Percentiles rank a stretch among this genome's conserved stretches.
Evolutionary conservation across 1,140 invertebrate genomes (phyloP).

Genomic region (Drosophila seguyi): DNA sequence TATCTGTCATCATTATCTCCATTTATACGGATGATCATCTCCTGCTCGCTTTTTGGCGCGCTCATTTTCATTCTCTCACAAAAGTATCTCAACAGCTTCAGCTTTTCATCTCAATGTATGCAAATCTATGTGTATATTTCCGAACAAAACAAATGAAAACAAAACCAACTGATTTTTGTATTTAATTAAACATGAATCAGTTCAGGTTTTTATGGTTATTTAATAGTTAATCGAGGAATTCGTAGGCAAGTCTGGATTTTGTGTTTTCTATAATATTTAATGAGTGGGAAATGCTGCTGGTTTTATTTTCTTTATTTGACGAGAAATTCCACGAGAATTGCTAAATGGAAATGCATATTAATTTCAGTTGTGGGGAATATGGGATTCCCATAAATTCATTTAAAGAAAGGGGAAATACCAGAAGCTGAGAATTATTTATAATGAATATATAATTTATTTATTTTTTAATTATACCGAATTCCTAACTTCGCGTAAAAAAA

Average conservation of each 20-base stretch:
- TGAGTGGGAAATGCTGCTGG: background rate
- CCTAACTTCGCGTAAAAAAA: background rate
- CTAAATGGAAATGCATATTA: background rate
- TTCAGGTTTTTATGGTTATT: constrained; percentile 18
- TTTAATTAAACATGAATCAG: constrained; percentile 11
- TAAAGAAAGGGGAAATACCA: background rate
- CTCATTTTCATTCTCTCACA: constrained; percentile 37
- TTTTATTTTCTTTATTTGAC: background rate
- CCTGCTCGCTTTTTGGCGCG: constrained; percentile 41
- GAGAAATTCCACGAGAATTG: background rate
- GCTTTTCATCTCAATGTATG: constrained; percentile 21
- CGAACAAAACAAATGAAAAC: constrained; percentile 1
- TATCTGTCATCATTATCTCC: constrained; percentile 43
- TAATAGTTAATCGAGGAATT: constrained; percentile 10
- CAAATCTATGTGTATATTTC: constrained; percentile 12
- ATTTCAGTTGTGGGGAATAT: background rate
- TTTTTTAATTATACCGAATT: background rate
- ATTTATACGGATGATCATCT: constrained; percentile 32
- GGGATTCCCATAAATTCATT: constrained; percentile 7
- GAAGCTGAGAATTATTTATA: constrained; percentile 9
- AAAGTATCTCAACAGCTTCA: constrained; percentile 20
- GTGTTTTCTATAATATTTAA: background rate
- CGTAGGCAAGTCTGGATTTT: background rate
- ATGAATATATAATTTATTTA: background rate
- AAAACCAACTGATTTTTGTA: background rate